These are phyloP conservation scores for Anneissia japonica DNA, from an alignment of 35 echinoderm and acorn worm species.

Conservation along the genomic window DNA sequence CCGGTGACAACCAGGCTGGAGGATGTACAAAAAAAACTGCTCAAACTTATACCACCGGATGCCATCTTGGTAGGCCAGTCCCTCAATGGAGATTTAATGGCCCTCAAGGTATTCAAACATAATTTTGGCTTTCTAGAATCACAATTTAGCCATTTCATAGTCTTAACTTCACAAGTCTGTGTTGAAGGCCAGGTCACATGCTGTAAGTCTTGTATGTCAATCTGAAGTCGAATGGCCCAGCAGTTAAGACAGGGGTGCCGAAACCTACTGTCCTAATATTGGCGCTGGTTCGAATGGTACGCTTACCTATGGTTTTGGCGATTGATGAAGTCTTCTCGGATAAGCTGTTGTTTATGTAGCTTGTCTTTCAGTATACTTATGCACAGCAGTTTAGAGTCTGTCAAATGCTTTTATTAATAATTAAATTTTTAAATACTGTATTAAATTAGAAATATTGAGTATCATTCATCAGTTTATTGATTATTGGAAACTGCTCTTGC, in stretches of 20 bases:
- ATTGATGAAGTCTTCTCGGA: too few relatives aligned
- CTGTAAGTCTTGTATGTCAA: not conserved
- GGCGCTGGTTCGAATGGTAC: too few relatives aligned
- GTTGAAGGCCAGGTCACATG: not conserved
- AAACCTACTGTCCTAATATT: too few relatives aligned
- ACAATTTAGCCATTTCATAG: not conserved
- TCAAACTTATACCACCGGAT: slow-evolving; percentile 53
- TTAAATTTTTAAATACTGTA: too few relatives aligned
- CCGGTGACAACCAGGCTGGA: slow-evolving; percentile 47
- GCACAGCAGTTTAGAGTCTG: too few relatives aligned
- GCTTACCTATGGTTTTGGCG: too few relatives aligned
- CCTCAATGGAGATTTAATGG: slow-evolving; percentile 74
- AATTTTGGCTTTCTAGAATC: not conserved
- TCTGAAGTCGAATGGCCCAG: not conserved
- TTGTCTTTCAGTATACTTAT: too few relatives aligned
- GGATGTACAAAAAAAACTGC: slow-evolving; percentile 60
- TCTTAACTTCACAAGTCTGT: not conserved
- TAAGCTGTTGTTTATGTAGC: too few relatives aligned
- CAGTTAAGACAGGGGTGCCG: not conserved
- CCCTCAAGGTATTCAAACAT: slow-evolving; percentile 53
- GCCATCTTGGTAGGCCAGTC: slow-evolving; percentile 88
- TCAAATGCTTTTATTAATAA: too few relatives aligned
- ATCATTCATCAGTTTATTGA: too few relatives aligned
- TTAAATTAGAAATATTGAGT: too few relatives aligned
- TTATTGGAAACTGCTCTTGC: too few relatives aligned